Base-by-base conservation (phyloP, 2,888 invertebrate species). In the Agrilus mali region DNA sequence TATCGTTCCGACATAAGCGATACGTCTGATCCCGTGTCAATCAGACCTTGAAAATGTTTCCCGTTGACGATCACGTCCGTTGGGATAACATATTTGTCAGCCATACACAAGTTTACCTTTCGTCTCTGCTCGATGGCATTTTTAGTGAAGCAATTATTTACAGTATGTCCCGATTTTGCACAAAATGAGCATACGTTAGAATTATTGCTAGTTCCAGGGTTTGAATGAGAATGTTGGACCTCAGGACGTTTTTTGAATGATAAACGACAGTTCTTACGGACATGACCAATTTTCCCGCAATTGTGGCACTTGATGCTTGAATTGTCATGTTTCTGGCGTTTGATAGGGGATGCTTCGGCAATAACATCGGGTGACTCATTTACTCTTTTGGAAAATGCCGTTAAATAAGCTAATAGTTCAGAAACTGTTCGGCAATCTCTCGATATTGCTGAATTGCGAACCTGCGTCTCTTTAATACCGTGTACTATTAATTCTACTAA, bases 401-500 rank as follows among this genome's bases (percentile, higher is more conserved):
- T 33, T 13, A 52, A 37, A 47, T 41, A 49, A 32, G 40, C 37
- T 12, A 53, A 13, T 12, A 50, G 38, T 34, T 52, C 50, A 6
- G 48, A 44, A 7, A 50, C 41, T 35, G 46, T 51, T 22, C 22
- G 7, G 22, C 2, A 22, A 22, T 22, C 5, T 22, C 22, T 22
- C 22, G 22, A 22, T 22, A 22, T 22, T 15, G 17, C 20, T 40
- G 42, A 20, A 35, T 49, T 17, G 45, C 46, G 12, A 17, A 50
- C 45, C 38, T 52, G 42, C n/a, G 40, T 33, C 36, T 49, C 50
- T 15, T 36, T 38, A 20, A 52, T 52, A 15, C 49, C 51, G 41
- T 47, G 40, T 33, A 49, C 40, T 22, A 51, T 47, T n/a, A 53
- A 22, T 43, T 52, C 52, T 14, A 51, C 46, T 27, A 51, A 33